A percentile compares a stretch with the other conserved stretches of the same genome.
phyloP scores from a whole-genome alignment of 2,797 vertebrate genomes.

The Prionace glauca region DNA sequence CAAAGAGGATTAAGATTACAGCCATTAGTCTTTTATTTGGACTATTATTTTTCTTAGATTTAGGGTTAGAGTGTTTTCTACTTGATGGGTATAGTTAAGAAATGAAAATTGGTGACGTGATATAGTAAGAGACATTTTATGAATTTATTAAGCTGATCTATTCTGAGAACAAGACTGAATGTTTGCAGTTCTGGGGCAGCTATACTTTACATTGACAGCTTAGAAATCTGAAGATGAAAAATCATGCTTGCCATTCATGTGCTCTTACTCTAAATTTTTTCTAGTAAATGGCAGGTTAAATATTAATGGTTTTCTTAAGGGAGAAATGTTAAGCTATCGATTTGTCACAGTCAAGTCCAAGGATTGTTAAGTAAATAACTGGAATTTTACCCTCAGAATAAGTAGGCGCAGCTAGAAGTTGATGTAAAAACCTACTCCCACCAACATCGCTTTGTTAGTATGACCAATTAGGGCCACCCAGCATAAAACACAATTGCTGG shows the following conservation, averaged over 20 bases:
- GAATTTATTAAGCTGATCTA: not conserved
- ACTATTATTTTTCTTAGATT: not conserved
- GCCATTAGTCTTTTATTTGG: not conserved
- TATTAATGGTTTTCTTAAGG: not conserved
- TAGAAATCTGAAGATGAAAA: not conserved
- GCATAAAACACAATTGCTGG: too few species aligned
- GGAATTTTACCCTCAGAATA: too few species aligned
- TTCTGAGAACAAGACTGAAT: not conserved
- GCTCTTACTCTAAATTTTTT: not conserved
- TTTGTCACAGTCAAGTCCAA: not conserved
- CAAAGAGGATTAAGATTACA: not conserved
- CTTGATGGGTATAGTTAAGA: not conserved
- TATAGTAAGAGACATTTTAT: not conserved
- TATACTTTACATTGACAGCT: not conserved
- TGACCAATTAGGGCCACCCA: too few species aligned
- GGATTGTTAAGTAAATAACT: not conserved
- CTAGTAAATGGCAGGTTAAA: not conserved
- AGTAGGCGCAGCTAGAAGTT: too few species aligned
- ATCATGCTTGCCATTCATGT: not conserved
- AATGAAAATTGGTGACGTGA: not conserved
- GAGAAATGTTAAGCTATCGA: not conserved
- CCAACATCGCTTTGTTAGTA: too few species aligned
- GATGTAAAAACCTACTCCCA: too few species aligned
- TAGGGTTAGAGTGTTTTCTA: not conserved
- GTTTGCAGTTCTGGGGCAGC: not conserved